phyloP scores from a whole-genome alignment of 2,113 vertebrate species.

The Bothrops jararaca region DNA sequence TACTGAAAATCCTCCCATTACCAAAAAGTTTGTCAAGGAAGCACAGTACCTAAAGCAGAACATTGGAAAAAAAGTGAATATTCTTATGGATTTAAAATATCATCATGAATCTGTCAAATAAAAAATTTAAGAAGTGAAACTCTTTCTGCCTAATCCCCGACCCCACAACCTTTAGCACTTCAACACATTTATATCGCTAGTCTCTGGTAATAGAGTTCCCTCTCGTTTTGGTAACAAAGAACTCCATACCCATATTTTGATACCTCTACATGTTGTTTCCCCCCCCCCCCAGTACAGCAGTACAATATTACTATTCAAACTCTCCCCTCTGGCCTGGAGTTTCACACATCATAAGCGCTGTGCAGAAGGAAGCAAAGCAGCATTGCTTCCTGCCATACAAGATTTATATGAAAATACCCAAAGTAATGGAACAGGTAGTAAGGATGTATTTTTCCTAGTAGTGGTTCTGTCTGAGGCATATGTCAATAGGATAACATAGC shows the following conservation, averaged over 20 bases:
- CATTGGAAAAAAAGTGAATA: slow-evolving; percentile 26
- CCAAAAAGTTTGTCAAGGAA: slow-evolving; percentile 83
- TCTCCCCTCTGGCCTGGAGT: background rate
- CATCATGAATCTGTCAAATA: slow-evolving; percentile 11
- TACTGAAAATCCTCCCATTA: slow-evolving; percentile 90
- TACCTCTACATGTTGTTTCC: background rate
- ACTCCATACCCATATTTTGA: background rate
- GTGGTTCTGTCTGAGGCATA: background rate
- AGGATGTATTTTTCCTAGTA: background rate
- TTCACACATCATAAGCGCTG: no score
- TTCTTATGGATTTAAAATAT: slow-evolving; percentile 21
- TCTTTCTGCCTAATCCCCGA: background rate
- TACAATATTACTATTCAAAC: background rate
- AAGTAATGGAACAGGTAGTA: background rate
- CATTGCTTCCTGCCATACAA: background rate
- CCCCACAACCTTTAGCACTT: background rate
- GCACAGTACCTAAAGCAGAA: slow-evolving; percentile 79
- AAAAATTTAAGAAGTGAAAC: background rate
- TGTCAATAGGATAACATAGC: background rate
- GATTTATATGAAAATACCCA: background rate
- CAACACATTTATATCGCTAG: no score
- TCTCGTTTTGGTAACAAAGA: background rate
- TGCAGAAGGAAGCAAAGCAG: background rate
- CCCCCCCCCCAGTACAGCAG: background rate
- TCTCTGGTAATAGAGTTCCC: background rate